Conservation (phyloP, 2,797 vertebrate species). For the Melopsittacus undulatus region DNA sequence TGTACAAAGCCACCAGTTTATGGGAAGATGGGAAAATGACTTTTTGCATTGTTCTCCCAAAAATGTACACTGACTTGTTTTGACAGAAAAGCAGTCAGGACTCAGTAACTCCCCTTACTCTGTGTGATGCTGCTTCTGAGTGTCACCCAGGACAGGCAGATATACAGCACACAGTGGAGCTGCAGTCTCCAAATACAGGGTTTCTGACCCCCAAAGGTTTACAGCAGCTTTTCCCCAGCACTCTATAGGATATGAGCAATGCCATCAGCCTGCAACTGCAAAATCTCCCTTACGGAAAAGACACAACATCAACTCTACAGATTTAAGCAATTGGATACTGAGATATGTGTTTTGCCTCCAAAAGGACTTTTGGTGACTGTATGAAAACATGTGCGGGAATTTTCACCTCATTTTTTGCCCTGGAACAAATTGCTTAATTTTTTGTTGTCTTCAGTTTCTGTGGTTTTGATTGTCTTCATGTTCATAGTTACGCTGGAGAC, state of each 20-base stretch:
- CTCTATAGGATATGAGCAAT: background rate
- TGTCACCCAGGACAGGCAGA: too few species aligned
- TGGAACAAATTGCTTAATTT: background rate
- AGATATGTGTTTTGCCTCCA: background rate
- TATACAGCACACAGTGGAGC: fast-evolving
- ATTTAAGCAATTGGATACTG: background rate
- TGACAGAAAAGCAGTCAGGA: background rate
- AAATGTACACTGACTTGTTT: background rate
- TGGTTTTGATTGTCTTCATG: background rate
- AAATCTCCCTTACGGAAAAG: background rate
- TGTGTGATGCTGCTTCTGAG: fast-evolving
- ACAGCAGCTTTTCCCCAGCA: background rate
- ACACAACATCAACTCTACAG: background rate
- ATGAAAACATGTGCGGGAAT: background rate
- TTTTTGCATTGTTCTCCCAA: background rate
- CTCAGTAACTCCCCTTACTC: background rate
- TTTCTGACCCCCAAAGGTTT: background rate
- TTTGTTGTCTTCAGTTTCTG: background rate
- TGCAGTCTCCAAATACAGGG: background rate
- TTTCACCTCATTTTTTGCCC: background rate
- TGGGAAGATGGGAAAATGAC: background rate
- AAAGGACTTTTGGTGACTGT: background rate
- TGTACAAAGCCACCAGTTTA: background rate
- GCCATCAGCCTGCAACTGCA: background rate
- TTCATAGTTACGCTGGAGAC: background rate